Base-by-base conservation (phyloP, 1,140 invertebrate species). In the Vanessa tameamea region DNA sequence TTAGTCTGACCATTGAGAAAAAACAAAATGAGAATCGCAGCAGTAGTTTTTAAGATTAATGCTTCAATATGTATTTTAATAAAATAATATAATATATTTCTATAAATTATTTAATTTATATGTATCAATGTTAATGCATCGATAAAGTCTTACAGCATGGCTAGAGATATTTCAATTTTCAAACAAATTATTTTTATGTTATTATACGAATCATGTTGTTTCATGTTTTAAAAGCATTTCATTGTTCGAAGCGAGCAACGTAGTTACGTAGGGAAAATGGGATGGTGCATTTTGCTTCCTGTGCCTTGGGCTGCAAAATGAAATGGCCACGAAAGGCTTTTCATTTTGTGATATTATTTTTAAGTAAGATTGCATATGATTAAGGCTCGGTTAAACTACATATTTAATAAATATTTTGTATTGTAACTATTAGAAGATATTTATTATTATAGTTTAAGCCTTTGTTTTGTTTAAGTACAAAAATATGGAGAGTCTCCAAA, bases 191-290 rank as follows among this genome's bases (percentile, higher is more conserved):
- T 75, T 81, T 83, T 82, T 78, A 79, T 84, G 73, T 78, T 75
- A 76, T 74, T 81, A 84, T 82, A 87, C 71, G 80, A 85, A 85
- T 87, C 82, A 87, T 81, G 84, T 85, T 82, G 82, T 87, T 84
- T 85, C 82, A 79, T 84, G 84, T 88, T 89, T 89, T 88, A 89
- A 91, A 89, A 89, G 86, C 87, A 83, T 89, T 91, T 88, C 85
- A 89, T 89, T 89, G 88, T 89, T 87, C 87, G 81, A 81, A 84
- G 80, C 80, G 83, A 82, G 83, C 83, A 86, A 86, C 78, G 82
- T 84, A 85, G 87, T 88, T 87, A 88, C 80, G 81, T 75, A 68
- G 81, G 82, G 85, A 87, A 88, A 90, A 88, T 88, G 81, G 87
- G 87, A 88, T 86, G 81, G 77, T 84, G 88, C 82, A 87, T 86